Base-by-base conservation (phyloP, 2,888 invertebrate genomes). In the Erannis defoliaria region DNA sequence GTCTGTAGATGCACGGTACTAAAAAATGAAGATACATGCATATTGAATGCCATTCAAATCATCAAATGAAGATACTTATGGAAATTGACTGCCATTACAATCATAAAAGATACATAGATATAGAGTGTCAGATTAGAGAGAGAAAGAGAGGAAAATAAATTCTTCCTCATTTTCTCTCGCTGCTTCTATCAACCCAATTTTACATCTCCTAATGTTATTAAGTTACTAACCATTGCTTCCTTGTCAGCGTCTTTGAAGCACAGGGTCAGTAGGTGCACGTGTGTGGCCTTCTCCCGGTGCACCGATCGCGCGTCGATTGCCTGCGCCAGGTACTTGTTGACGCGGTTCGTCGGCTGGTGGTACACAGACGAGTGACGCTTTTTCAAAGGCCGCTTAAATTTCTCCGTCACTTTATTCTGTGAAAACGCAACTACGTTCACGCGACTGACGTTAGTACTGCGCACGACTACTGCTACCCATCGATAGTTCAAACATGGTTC, bases 301-400 rank as follows among this genome's bases (percentile, higher is more conserved):
- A 98, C 97, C 80, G 97, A 97, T 67, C 98, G 94, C 31, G 98
- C 98, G 84, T 97, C 97, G 74, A 98, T 97, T 29, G 98, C 98
- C 89, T 98, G 97, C 63, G 97, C 96, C 77, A 98, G 94, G 90
- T 97, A 98, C 86, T 97, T 98, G 94, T 98, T 98, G 61, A 98
- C 98, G 71, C 98, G 95, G 90, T 98, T 98, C 35, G 96, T 96
- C 33, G 97, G 97, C 89, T 97, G 97, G 90, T 97, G 97, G 88
- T 97, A 96, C 68, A 97, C 96, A 83, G 96, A 96, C 72, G 97
- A 96, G 88, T 97, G 97, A 75, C 97, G 95, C 92, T 97, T 97
- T 89, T 97, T 97, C 89, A 97, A 95, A 54, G 97, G 97, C 80
- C 97, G 94, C 91, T 97, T 97, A 85, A 97, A 96, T 87, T 97